Evolutionary conservation across 2,113 vertebrate species (phyloP), one percentile per base, ranked within the genome.

Genomic region (Marmota monax): DNA sequence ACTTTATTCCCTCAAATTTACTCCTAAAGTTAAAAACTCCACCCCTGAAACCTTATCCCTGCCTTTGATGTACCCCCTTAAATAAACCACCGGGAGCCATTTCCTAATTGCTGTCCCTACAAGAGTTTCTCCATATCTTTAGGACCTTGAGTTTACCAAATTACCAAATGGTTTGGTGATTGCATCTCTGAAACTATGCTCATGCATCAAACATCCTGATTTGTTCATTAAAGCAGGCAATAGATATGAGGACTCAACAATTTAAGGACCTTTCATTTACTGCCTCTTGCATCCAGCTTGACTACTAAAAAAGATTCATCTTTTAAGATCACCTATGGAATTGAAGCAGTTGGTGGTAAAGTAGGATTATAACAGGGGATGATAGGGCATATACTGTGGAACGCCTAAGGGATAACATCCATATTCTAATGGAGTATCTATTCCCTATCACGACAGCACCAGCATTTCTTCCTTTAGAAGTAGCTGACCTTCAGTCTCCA

Each of bases 361-460:
- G 99, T 1, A 99, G 99, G 87, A 98, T 99, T 3, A 98, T 99
- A 63, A 99, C 99, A 61, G 99, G 99, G 87, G 99, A 99, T 95
- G 99, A 98, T 70, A 99, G 99, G 98, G 97, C 98, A 53, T 99
- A 99, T 99, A 99, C 98, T 98, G 98, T 99, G 27, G 99, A 99
- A 95, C 99, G 99, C 96, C 97, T 99, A 96, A 99, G 99, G 96
- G 99, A 99, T 95, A 98, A 99, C 7, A 96, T 99, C 58, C 99
- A 99, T 85, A 99, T 99, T 5, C 99, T 99, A 69, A 99, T 99
- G 99, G 99, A 99, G 97, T 99, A 99, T 98, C 98, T 99, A 96
- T 99, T 99, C 96, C 99, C 99, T 25, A 99, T 99, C 96, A 99
- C 99, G 37, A 99, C 99, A 29, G 99, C 99, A 18, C 99, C 99